Evolutionary conservation across 2,888 invertebrate genomes (phyloP), one percentile per base, ranked within the genome.

Genomic region (Augochlorella aurata): DNA sequence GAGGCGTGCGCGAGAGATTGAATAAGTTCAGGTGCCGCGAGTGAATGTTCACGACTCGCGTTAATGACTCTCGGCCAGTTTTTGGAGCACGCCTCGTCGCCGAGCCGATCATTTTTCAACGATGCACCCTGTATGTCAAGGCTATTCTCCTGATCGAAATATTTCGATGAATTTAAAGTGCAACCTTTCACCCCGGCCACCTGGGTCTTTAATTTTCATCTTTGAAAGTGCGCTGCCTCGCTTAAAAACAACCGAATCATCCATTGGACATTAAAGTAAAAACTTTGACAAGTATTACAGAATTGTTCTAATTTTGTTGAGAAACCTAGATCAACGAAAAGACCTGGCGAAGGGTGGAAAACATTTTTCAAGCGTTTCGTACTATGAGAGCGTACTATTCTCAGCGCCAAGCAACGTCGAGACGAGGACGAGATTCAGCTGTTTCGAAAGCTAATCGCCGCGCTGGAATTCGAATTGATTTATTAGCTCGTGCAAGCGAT

Each of bases 1-100:
- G n/a, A 65, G 63, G 47, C 66, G 8, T 38, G 54, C 67, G 10
- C 52, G 7, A 24, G 54, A 49, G 79, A 73, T 73, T 69, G 52
- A 74, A 45, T 66, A 63, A 73, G 71, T 71, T 63, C 52, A 72
- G 63, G 54, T 74, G 68, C 18, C 29, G 49, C 61, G 4, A 65
- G 49, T 49, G 66, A 65, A 74, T 65, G 65, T 38, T 70, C 76
- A 29, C 52, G 70, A 50, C 29, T 7, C 21, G 21, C 49, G n/a
- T 21, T 50, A 45, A 44, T 14, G 70, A 70, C 61, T 63, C 16
- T 5, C 29, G 14, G n/a, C 38, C 16, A 8, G 50, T 50, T 73
- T 50, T 29, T 49, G 21, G 49, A 5, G 7, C 67, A 24, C 47
- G 47, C 18, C 67, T 9, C 21, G 16, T 8, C 38, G 29, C 18